Percentiles rank a stretch among this genome's conserved stretches.
phyloP scores from a whole-genome alignment of 2,113 vertebrate species.

The Pholis gunnellus region DNA sequence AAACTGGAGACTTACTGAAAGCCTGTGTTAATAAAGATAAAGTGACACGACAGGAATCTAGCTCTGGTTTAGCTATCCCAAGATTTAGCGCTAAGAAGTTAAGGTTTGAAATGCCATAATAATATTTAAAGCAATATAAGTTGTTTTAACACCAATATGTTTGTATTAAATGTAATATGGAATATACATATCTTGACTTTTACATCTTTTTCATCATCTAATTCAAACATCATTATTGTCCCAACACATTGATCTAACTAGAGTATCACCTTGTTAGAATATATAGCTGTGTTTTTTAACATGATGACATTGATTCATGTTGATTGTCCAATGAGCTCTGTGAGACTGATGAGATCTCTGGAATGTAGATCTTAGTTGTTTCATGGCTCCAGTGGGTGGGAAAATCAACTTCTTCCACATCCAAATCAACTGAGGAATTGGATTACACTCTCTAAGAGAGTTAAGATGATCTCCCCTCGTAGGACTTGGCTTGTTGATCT shows the following conservation, averaged over 20 bases:
- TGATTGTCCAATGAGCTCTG: slow-evolving; percentile 47
- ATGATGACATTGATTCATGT: slow-evolving; percentile 48
- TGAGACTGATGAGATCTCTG: slow-evolving; percentile 51
- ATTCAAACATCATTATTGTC: not conserved
- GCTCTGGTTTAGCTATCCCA: not conserved
- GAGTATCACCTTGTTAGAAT: not conserved
- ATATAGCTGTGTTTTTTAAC: slow-evolving; percentile 10
- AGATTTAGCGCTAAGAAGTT: not conserved
- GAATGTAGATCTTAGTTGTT: slow-evolving; percentile 55
- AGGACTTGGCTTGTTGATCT: slow-evolving; percentile 65
- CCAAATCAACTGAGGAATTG: slow-evolving; percentile 61
- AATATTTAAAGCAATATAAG: not conserved
- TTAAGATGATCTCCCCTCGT: slow-evolving; percentile 54
- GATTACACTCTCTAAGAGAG: slow-evolving; percentile 62
- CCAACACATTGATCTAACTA: not conserved
- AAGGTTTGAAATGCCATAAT: not conserved
- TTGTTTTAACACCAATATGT: not conserved
- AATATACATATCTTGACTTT: not conserved
- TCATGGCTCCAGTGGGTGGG: slow-evolving; percentile 58
- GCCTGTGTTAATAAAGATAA: not conserved
- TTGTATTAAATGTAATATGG: not conserved
- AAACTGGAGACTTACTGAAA: not conserved
- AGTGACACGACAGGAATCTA: not conserved
- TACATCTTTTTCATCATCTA: not conserved
- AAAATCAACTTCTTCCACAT: slow-evolving; percentile 56